Conservation (phyloP, 2,888 invertebrate genomes). For the Lycocerus yunnanus region DNA sequence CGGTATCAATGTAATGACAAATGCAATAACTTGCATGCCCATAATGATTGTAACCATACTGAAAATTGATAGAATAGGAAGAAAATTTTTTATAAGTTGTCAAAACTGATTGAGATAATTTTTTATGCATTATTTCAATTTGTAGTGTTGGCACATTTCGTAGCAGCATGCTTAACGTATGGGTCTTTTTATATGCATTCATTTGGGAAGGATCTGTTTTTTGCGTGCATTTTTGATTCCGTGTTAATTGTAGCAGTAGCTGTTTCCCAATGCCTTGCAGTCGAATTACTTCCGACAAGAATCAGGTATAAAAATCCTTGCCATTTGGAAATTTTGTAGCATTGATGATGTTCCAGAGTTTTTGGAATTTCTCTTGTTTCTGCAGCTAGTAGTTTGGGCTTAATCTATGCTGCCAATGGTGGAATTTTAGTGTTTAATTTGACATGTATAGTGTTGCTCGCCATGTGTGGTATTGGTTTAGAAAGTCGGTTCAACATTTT, state of each 20-base stretch:
- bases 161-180: slow-evolving; percentile 7
- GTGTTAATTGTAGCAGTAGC: background rate
- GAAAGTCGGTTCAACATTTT: background rate
- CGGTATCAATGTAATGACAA: background rate
- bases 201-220: background rate
- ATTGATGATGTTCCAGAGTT: background rate
- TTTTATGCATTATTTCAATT: background rate
- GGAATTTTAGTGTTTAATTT: background rate
- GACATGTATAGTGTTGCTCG: background rate
- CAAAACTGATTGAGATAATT: background rate
- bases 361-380: slow-evolving; percentile 8
- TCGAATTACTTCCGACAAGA: slow-evolving; percentile 13
- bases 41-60: slow-evolving; percentile 1
- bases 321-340: background rate
- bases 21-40: slow-evolving; percentile 6
- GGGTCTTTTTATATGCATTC: slow-evolving; percentile 8
- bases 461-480: background rate
- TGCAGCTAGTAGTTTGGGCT: slow-evolving; percentile 4
- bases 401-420: slow-evolving; percentile 2
- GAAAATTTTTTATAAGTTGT: slow-evolving; percentile 8
- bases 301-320: background rate
- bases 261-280: slow-evolving; percentile 5
- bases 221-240: slow-evolving; percentile 2
- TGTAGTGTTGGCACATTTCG: slow-evolving; percentile 2
- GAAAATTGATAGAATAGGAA: slow-evolving; percentile 8